Conservation (phyloP, 2,888 invertebrate species). For the Dryobotodes eremita region DNA sequence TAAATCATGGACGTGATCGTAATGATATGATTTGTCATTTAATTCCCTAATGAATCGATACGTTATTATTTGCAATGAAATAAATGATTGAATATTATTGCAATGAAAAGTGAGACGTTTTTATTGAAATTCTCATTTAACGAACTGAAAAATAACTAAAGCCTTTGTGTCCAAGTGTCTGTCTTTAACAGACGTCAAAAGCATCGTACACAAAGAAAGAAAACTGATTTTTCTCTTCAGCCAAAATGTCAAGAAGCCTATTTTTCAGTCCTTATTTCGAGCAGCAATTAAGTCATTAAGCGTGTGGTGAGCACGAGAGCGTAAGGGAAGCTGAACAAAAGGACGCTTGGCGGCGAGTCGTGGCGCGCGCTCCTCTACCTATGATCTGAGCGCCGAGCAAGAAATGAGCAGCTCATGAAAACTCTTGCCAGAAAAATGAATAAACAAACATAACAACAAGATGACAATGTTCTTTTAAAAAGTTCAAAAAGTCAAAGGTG, state of each 20-base stretch:
- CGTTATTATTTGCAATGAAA: slow-evolving; percentile 5
- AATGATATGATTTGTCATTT: slow-evolving; percentile 8
- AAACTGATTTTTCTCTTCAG: slow-evolving; percentile 17
- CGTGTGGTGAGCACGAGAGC: slow-evolving; percentile 56
- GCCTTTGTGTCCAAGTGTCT: slow-evolving; percentile 17
- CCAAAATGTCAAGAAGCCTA: slow-evolving; percentile 42
- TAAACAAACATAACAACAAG: neutral
- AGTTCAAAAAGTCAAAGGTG: neutral
- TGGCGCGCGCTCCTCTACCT: slow-evolving; percentile 35
- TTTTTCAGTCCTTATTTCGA: slow-evolving; percentile 60
- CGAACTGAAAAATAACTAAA: slow-evolving; percentile 34
- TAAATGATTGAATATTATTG: neutral
- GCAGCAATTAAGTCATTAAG: slow-evolving; percentile 67
- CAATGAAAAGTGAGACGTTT: neutral
- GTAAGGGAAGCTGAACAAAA: slow-evolving; percentile 56
- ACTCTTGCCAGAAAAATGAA: slow-evolving; percentile 6
- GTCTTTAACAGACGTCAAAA: slow-evolving; percentile 26
- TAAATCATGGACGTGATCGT: neutral
- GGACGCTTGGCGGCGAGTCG: slow-evolving; percentile 47
- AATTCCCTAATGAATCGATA: slow-evolving; percentile 4
- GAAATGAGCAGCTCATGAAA: slow-evolving; percentile 25
- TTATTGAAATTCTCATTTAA: slow-evolving; percentile 8
- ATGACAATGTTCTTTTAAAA: neutral
- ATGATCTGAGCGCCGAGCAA: slow-evolving; percentile 37
- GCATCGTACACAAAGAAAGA: slow-evolving; percentile 28